Conservation (phyloP, 2,113 vertebrate genomes). For the Gobiocypris rarus region DNA sequence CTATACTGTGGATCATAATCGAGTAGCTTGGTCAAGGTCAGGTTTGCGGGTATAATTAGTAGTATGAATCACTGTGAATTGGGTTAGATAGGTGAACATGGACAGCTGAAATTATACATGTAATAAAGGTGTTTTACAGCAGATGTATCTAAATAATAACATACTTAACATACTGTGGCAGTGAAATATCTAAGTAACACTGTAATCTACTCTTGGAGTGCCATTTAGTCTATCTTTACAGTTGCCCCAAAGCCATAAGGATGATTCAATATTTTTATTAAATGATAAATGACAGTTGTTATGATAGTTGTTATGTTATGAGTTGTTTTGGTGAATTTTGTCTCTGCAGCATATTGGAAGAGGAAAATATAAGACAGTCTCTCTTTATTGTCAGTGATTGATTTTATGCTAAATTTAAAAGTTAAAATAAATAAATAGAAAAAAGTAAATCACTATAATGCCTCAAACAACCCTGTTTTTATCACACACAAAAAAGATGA, state of each 20-base stretch:
- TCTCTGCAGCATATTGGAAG: background rate
- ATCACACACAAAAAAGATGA: too few species aligned
- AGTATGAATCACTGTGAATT: background rate
- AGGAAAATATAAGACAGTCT: background rate
- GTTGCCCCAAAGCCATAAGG: background rate
- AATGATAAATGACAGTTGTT: background rate
- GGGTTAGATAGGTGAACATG: background rate
- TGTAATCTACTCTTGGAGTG: background rate
- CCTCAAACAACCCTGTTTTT: too few species aligned
- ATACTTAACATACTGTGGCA: background rate
- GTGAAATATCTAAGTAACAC: background rate
- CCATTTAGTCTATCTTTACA: background rate
- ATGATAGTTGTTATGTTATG: too few species aligned
- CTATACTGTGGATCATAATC: background rate
- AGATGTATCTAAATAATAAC: background rate
- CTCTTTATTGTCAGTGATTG: background rate
- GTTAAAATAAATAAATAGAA: background rate
- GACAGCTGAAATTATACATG: background rate
- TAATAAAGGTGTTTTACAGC: constrained; percentile 4
- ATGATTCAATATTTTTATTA: background rate
- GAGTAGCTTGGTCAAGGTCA: constrained; percentile 14
- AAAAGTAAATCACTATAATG: too few species aligned
- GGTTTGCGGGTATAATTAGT: background rate
- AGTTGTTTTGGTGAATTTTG: background rate
- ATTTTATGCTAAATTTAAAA: background rate